A percentile compares a stretch with the other conserved stretches of the same genome.
Conservation (phyloP, 2,113 vertebrate species). For the Bothrops jararaca region DNA sequence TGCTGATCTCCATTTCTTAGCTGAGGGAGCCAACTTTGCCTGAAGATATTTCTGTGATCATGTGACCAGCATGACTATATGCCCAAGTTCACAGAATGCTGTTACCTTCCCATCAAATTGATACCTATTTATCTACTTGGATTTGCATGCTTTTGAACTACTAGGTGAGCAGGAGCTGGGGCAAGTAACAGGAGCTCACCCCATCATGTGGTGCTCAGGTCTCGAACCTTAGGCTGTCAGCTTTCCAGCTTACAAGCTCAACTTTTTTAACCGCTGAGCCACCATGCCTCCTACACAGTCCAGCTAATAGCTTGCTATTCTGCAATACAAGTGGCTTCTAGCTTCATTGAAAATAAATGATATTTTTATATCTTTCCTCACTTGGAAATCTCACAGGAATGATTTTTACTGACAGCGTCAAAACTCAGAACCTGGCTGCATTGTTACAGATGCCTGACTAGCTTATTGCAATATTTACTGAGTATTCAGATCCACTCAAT, state of each 20-base stretch:
- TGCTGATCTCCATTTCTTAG: neutral
- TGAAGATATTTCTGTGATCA: neutral
- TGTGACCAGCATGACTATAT: no score
- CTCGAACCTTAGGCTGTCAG: neutral
- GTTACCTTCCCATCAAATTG: neutral
- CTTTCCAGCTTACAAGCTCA: neutral
- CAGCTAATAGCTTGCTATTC: constrained; percentile 76
- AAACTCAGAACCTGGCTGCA: constrained; percentile 63
- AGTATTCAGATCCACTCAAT: constrained; percentile 73
- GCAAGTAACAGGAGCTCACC: neutral
- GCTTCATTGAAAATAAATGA: constrained; percentile 69
- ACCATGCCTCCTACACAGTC: constrained; percentile 37
- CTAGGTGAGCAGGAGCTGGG: neutral
- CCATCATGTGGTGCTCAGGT: neutral
- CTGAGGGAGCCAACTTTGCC: neutral
- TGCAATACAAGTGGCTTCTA: constrained; percentile 66
- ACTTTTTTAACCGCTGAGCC: neutral
- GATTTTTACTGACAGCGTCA: constrained; percentile 73
- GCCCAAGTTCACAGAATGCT: neutral
- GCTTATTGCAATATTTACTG: constrained; percentile 66
- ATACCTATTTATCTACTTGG: neutral
- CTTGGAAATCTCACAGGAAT: constrained; percentile 66
- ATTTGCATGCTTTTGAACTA: neutral
- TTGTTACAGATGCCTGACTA: constrained; percentile 68
- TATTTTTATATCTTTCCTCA: constrained; percentile 39